Evolutionary conservation across 2,888 invertebrate species (phyloP), one percentile per base, ranked within the genome.

Genomic region (Phanerotoma sp.): DNA sequence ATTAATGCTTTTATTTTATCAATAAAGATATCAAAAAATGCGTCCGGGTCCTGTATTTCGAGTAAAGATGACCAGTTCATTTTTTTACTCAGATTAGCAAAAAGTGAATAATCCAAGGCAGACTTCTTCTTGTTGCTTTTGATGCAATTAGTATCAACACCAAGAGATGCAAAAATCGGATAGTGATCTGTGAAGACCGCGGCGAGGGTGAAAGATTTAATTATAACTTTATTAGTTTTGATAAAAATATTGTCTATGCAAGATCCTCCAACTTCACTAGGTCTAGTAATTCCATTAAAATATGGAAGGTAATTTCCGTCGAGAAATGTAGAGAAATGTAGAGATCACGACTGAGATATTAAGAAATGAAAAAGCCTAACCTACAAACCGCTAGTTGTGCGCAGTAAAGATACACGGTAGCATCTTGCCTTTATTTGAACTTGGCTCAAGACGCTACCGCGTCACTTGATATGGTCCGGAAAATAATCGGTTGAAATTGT

Each of bases 161-260:
- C 13, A 35, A 40, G 22, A 22, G 13, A 30, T 18, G 44, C 22
- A 47, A 56, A 38, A 15, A 56, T 18, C 10, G 54, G 54, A 28
- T 41, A 50, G 35, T 56, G 56, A 40, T 56, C 56, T 13, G 54
- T 56, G 37, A 56, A 56, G 10, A 35, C 47, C 20, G 57, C 3
- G 30, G 30, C 3, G n/a, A 11, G n/a, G n/a, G 30, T 30, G n/a
- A 30, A 30, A 3, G 30, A 30, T 3, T 3, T 33, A 35, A 33
- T 20, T 32, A 47, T 56, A 11, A 21, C 13, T 7, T 28, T 9
- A 25, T 42, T 54, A 16, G 54, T 38, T 47, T 40, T 56, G 22
- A 56, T 21, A 47, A 56, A 56, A 30, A 56, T 38, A 35, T 56
- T 56, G 46, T 56, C 54, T 20, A 56, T 56, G 33, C 56, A 56